phyloP scores from a whole-genome alignment of 2,888 invertebrate genomes.

The Epinotia ramella region DNA sequence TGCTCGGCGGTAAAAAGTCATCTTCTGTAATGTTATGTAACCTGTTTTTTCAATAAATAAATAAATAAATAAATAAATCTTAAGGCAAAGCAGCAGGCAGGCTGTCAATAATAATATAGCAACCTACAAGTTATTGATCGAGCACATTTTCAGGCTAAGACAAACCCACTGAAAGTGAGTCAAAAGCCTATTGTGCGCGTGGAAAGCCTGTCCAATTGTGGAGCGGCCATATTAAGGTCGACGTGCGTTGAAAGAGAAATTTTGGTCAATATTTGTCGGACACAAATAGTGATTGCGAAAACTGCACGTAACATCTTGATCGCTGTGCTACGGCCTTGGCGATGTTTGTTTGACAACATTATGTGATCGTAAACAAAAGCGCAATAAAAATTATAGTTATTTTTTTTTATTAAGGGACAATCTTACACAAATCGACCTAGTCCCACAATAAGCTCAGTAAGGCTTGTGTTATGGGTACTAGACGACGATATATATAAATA shows the following conservation, averaged over 20 bases:
- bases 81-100: too few relatives aligned
- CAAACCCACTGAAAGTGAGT: constrained; percentile 40
- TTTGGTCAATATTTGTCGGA: constrained; percentile 72
- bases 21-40: too few relatives aligned
- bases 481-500: too few relatives aligned
- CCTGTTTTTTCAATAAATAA: too few relatives aligned
- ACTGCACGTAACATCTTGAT: constrained; percentile 49
- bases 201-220: constrained; percentile 67
- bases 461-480: too few relatives aligned
- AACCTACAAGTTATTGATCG: not conserved
- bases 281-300: constrained; percentile 53
- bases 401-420: too few relatives aligned
- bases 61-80: too few relatives aligned
- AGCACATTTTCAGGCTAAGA: constrained; percentile 35
- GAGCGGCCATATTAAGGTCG: constrained; percentile 44
- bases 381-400: constrained; percentile 5
- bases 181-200: constrained; percentile 33
- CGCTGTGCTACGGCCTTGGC: constrained; percentile 39
- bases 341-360: constrained; percentile 40
- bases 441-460: too few relatives aligned
- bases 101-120: not conserved
- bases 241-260: constrained; percentile 72
- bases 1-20: too few relatives aligned
- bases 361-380: constrained; percentile 19
- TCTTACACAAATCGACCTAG: too few relatives aligned